Base-by-base conservation (phyloP, 2,797 vertebrate genomes). In the Poliocrania exsul region DNA sequence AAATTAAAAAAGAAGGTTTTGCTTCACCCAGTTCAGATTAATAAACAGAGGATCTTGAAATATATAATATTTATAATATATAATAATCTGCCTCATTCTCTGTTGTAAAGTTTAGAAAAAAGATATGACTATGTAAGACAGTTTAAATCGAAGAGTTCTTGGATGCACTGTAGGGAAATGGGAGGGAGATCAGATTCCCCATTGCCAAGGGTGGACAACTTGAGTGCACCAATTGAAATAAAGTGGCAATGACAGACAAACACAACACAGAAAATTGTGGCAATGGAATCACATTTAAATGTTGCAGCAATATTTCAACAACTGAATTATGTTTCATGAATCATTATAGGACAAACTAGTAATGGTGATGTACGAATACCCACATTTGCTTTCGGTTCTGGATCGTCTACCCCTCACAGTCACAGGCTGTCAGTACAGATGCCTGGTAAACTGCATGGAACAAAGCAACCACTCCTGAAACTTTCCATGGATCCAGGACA, bases 401-500 rank as follows among this genome's bases (percentile, higher is more conserved):
- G 18, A n/a, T 60, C 11, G 74, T 26, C 24, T 16, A 19, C 4
- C 3, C 7, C 40, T 88, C 26, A 13, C 6, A 69, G 16, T 44
- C 46, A 51, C 9, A 26, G 50, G 14, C 31, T 46, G 18, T 24
- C 47, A 44, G 13, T 11, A 35, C 5, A 13, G 29, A 28, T 23
- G 11, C 9, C 21, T 71, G 23, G 17, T n/a, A 69, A 90, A 42
- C 6, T 25, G 23, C 0, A 0, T 23, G 20, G 23, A 1, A 18
- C 23, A 28, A 73, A 57, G 13, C 5, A 73, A 14, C 1, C 3
- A 1, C 8, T 88, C 37, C 35, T 49, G 47, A 66, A 64, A 21
- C 1, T 60, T 70, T 46, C 69, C 40, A 53, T 3, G 8, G 19
- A 75, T 44, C 31, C 61, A 64, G 38, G 13, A 37, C 6, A 13